phyloP scores from a whole-genome alignment of 2,888 invertebrate genomes.

The Gnatocerus cornutus region DNA sequence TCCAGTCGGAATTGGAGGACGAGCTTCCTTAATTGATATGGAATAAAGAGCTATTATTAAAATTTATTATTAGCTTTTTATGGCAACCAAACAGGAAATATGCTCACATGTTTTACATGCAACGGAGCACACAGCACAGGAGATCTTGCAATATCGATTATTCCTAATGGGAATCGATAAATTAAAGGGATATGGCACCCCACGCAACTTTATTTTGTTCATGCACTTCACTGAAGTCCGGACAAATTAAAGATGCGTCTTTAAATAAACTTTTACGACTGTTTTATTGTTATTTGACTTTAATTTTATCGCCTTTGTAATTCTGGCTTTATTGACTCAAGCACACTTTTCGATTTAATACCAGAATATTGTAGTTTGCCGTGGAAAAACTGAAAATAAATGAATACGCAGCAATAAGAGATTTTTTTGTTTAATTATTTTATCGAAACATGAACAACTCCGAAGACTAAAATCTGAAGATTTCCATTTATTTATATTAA shows the following conservation, averaged over 20 bases:
- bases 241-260: conserved; percentile 38
- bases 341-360: conserved; percentile 28
- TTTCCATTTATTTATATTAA: too few species aligned
- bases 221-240: not conserved
- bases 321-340: conserved; percentile 35
- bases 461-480: too few species aligned
- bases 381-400: too few species aligned
- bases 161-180: conserved; percentile 23
- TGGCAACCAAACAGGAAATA: conserved; percentile 31
- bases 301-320: conserved; percentile 35
- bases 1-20: conserved; percentile 46
- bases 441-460: too few species aligned
- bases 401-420: too few species aligned
- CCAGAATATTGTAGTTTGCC: not conserved
- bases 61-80: conserved; percentile 36
- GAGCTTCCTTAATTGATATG: conserved; percentile 40
- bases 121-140: conserved; percentile 11
- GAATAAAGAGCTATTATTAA: conserved; percentile 41
- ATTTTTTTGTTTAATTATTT: too few species aligned
- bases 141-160: conserved; percentile 28
- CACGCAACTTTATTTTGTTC: conserved; percentile 12
- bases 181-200: conserved; percentile 2
- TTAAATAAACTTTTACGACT: conserved; percentile 41
- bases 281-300: conserved; percentile 40
- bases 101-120: conserved; percentile 18